Conservation (phyloP, 1,140 invertebrate species). For the Batillaria attramentaria region DNA sequence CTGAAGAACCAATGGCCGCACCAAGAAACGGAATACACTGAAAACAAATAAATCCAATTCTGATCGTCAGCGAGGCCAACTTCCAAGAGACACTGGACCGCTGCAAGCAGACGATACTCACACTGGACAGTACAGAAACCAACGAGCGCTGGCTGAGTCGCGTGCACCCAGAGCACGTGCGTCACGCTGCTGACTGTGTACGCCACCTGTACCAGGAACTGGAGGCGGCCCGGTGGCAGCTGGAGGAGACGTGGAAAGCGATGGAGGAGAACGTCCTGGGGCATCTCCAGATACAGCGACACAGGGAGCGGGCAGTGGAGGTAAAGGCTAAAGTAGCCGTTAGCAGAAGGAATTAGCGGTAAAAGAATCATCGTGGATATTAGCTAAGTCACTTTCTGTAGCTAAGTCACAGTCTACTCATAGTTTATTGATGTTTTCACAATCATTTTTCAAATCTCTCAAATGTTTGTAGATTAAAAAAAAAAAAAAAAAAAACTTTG, state of each 20-base stretch:
- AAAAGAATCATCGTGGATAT: neutral
- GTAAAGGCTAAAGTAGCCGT: no score
- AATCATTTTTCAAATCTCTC: no score
- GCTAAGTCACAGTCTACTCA: neutral
- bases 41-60: neutral
- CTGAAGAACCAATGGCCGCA: no score
- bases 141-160: slow-evolving; percentile 13
- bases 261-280: slow-evolving; percentile 33
- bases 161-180: slow-evolving; percentile 21
- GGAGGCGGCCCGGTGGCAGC: slow-evolving; percentile 4
- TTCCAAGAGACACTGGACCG: slow-evolving; percentile 29
- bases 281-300: slow-evolving; percentile 36
- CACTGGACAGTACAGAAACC: slow-evolving; percentile 34
- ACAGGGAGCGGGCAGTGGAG: slow-evolving; percentile 41
- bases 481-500: no score
- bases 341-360: neutral
- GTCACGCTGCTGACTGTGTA: slow-evolving; percentile 15
- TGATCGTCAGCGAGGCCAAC: slow-evolving; percentile 36
- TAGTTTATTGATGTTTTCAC: neutral
- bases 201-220: slow-evolving; percentile 29
- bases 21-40: no score
- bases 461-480: no score
- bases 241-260: slow-evolving; percentile 35
- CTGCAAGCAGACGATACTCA: slow-evolving; percentile 45
- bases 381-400: neutral